Percentiles rank a stretch among this genome's conserved stretches.
These are phyloP conservation scores for Sarcophaga carnaria DNA, from an alignment of 2,888 invertebrate species.

Conservation along the genomic window DNA sequence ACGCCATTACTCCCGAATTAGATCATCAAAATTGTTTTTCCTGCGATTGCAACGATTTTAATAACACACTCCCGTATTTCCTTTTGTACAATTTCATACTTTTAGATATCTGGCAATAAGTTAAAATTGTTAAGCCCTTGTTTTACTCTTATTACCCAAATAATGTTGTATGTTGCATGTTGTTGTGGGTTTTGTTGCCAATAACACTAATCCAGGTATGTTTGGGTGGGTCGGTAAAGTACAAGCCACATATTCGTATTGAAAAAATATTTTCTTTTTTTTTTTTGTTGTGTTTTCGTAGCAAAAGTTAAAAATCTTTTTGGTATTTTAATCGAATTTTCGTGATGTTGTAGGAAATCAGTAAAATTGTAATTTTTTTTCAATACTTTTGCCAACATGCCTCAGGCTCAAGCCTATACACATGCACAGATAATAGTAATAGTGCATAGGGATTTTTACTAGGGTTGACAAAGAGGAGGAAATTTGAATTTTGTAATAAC, in stretches of 20 bases:
- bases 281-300: slow-evolving; percentile 31
- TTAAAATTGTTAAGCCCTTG: slow-evolving; percentile 43
- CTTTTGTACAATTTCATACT: background rate
- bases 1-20: no score
- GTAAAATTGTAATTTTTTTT: slow-evolving; percentile 36
- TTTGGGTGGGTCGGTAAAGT: slow-evolving; percentile 15
- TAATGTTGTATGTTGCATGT: slow-evolving; percentile 50
- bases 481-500: no score
- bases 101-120: slow-evolving; percentile 19
- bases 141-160: slow-evolving; percentile 44
- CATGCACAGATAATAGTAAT: background rate
- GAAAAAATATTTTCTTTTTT: no score
- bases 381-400: slow-evolving; percentile 49
- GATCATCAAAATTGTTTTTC: no score
- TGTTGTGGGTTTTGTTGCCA: slow-evolving; percentile 33
- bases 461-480: no score
- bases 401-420: background rate
- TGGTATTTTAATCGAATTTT: slow-evolving; percentile 70
- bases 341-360: slow-evolving; percentile 69
- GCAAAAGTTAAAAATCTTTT: slow-evolving; percentile 61
- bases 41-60: background rate
- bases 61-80: background rate
- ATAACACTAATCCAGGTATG: slow-evolving; percentile 36
- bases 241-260: slow-evolving; percentile 14
- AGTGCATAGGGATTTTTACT: background rate